A percentile compares a stretch with the other conserved stretches of the same genome.
phyloP scores from a whole-genome alignment of 2,888 invertebrate species.

The Chrysina gloriosa region DNA sequence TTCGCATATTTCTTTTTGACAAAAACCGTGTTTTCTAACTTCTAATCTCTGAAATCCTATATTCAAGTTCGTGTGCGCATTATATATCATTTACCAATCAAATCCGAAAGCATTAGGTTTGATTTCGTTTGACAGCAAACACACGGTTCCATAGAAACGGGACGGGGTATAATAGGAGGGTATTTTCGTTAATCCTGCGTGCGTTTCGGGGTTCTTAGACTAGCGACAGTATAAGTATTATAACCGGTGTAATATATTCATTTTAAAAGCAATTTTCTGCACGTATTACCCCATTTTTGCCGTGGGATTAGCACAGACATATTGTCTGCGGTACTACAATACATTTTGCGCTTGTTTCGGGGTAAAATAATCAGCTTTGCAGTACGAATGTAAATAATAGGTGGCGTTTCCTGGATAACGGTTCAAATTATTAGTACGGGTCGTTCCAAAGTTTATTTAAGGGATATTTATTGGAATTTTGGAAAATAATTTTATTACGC shows the following conservation, averaged over 20 bases:
- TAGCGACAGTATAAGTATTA: background rate
- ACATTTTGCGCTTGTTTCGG: too few species aligned
- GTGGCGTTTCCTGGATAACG: too few species aligned
- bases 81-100: constrained; percentile 26
- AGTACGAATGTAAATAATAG: too few species aligned
- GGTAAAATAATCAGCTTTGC: too few species aligned
- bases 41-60: background rate
- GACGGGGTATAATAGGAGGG: background rate
- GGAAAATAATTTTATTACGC: too few species aligned
- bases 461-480: too few species aligned
- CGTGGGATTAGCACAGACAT: background rate
- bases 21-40: background rate
- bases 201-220: background rate
- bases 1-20: background rate
- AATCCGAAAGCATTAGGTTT: background rate
- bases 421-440: too few species aligned
- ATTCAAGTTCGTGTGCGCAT: background rate
- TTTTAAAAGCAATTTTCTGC: constrained; percentile 4
- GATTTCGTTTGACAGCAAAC: constrained; percentile 23
- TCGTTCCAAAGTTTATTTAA: too few species aligned
- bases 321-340: background rate
- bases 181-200: background rate
- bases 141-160: background rate
- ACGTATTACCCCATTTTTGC: background rate
- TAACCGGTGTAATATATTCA: background rate